These are phyloP conservation scores for Eudyptes chrysolophus DNA, from an alignment of 2,113 vertebrate genomes.

Conservation along the genomic window DNA sequence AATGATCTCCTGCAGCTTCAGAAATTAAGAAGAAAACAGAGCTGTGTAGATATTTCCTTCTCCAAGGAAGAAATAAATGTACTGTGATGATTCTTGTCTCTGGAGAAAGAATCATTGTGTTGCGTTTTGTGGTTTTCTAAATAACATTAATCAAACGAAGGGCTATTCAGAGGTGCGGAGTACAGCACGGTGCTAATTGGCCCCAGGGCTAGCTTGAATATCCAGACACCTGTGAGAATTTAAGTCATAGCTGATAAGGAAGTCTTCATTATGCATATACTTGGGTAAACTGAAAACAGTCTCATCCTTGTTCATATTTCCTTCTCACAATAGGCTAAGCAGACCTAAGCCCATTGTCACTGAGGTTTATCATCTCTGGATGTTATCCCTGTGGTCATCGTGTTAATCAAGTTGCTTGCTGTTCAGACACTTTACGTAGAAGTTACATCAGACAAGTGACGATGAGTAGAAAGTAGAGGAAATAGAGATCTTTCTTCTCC, in stretches of 20 bases:
- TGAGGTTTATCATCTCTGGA: neutral
- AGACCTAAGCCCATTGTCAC: neutral
- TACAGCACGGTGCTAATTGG: neutral
- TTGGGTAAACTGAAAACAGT: neutral
- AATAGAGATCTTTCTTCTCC: neutral
- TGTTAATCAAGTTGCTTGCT: neutral
- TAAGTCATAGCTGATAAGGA: neutral
- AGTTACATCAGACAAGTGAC: neutral
- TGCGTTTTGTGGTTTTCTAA: neutral
- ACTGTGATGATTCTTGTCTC: neutral
- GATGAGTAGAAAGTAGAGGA: neutral
- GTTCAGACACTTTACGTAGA: neutral
- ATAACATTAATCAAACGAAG: neutral
- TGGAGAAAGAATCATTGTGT: neutral
- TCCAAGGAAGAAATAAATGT: neutral
- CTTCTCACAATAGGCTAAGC: neutral
- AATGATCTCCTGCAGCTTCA: neutral
- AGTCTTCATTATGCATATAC: neutral
- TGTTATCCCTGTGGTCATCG: fast-evolving
- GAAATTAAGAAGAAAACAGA: neutral
- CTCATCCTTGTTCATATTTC: neutral
- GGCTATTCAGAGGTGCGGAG: neutral
- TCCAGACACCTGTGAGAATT: neutral
- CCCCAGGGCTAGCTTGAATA: neutral
- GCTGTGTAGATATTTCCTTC: neutral